phyloP scores from a whole-genome alignment of 2,113 vertebrate genomes.

The Oplegnathus fasciatus region DNA sequence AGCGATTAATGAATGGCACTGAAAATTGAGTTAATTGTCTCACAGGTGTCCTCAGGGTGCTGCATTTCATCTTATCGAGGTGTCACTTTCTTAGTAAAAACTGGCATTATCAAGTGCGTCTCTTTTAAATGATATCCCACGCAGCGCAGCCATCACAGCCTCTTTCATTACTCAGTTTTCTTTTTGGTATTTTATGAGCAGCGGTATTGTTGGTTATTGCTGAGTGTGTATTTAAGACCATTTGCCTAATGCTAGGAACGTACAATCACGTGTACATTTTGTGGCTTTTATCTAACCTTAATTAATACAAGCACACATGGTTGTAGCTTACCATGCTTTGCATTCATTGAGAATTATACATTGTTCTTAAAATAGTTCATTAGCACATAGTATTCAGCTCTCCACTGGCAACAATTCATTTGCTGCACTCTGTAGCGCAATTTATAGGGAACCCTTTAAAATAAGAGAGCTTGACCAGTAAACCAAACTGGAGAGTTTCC shows the following conservation, averaged over 20 bases:
- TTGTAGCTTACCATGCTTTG: background rate
- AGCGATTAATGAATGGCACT: slow-evolving; percentile 69
- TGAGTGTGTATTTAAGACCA: too few relatives aligned
- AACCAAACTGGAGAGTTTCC: background rate
- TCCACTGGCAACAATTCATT: background rate
- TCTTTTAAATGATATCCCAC: background rate
- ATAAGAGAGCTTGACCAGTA: background rate
- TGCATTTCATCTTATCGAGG: slow-evolving; percentile 42
- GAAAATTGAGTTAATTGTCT: slow-evolving; percentile 70
- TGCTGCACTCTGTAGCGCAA: background rate
- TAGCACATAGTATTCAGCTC: background rate
- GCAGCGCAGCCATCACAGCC: slow-evolving; percentile 1
- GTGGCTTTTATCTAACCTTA: background rate
- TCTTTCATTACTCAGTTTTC: background rate
- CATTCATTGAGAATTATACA: background rate
- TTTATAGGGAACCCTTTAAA: background rate
- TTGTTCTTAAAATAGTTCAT: background rate
- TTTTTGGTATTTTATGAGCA: slow-evolving; percentile 1
- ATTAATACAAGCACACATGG: background rate
- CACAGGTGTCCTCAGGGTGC: slow-evolving; percentile 54
- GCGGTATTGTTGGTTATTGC: background rate
- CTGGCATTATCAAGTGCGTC: slow-evolving; percentile 13
- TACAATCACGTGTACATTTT: background rate
- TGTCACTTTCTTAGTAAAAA: slow-evolving; percentile 46
- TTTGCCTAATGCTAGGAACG: background rate